phyloP scores from a whole-genome alignment of 1,140 invertebrate genomes.

The Teleogryllus occipitalis region DNA sequence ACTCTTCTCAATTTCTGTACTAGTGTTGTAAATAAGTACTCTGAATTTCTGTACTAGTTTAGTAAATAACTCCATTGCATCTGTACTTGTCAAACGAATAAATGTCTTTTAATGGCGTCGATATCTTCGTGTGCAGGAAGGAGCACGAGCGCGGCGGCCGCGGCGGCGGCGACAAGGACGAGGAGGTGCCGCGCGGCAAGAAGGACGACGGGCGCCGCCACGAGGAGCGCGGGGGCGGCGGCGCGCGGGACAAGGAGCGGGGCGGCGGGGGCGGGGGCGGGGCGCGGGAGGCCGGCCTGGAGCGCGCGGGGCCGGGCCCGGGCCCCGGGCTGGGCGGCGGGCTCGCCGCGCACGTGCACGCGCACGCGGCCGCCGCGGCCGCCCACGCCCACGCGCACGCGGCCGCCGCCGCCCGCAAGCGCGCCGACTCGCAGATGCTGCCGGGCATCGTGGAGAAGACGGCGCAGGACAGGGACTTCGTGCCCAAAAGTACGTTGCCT shows the following conservation, averaged over 20 bases:
- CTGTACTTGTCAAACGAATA: background rate
- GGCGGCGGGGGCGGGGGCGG: background rate
- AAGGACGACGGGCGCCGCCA: background rate
- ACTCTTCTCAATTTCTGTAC: too few species aligned
- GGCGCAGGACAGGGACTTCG: slow-evolving; percentile 17
- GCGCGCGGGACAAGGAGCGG: too few species aligned
- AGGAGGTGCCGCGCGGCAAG: background rate
- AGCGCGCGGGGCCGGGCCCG: slow-evolving; percentile 9
- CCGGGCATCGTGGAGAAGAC: slow-evolving; percentile 19
- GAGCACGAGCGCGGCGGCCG: background rate
- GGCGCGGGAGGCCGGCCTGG: background rate
- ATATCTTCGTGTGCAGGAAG: too few species aligned
- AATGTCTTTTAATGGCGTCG: background rate
- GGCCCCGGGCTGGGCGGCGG: background rate
- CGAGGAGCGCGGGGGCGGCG: background rate
- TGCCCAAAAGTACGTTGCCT: slow-evolving; percentile 15
- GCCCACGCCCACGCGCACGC: background rate
- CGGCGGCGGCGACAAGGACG: background rate
- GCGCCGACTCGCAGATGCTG: slow-evolving; percentile 15
- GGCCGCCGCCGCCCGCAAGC: background rate
- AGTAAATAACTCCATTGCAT: background rate
- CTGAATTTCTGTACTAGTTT: too few species aligned
- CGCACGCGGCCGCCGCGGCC: background rate
- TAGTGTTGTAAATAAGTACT: background rate
- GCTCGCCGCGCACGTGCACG: background rate